Base-by-base conservation (phyloP, 2,888 invertebrate genomes). In the Entomobrya proxima region DNA sequence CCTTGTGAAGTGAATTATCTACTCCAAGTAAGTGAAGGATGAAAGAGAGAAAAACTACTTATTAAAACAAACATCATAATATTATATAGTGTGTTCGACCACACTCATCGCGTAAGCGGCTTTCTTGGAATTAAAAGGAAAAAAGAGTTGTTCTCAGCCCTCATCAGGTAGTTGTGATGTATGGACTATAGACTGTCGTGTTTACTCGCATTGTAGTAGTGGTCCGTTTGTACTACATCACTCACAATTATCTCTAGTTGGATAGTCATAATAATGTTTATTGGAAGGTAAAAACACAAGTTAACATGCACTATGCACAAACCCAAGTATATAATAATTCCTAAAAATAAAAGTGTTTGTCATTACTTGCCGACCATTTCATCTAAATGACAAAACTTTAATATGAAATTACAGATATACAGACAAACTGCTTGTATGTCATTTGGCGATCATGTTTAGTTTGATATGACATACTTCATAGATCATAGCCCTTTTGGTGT, bases 1-100 rank as follows among this genome's bases (percentile, higher is more conserved):
- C 35, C 30, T 35, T 55, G 72, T 72, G 85, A 85, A 78, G 72
- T 74, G 78, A 72, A 35, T 55, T 40, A 40, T 47, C 11, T 37
- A 75, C 52, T 75, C 52, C 7, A 76, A 50, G 32, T 74, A 27
- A 74, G 37, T 44, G 74, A 61, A 37, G 64, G 21, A 35, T 72
- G 47, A 72, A 72, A 21, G 44, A 61, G 35, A 18, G 1, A 69
- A 55, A 58, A 74, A 27, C 4, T 44, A 69, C 69, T 44, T 40
- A 44, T 27, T 69, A 44, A 9, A 15, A 64, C 61, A 64, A 21
- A 32, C 11, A 5, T n/a, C 24, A n/a, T 18, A 64, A 11, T 2
- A 11, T 21, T 55, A 47, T 47, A 35, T 64, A n/a, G 30, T 52
- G 64, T 32, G 32, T 32, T 18, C 64, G 18, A 35, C n/a, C 7